Evolutionary conservation across 2,797 vertebrate species (phyloP), one percentile per base, ranked within the genome.

Genomic region (Echeneis naucrates): DNA sequence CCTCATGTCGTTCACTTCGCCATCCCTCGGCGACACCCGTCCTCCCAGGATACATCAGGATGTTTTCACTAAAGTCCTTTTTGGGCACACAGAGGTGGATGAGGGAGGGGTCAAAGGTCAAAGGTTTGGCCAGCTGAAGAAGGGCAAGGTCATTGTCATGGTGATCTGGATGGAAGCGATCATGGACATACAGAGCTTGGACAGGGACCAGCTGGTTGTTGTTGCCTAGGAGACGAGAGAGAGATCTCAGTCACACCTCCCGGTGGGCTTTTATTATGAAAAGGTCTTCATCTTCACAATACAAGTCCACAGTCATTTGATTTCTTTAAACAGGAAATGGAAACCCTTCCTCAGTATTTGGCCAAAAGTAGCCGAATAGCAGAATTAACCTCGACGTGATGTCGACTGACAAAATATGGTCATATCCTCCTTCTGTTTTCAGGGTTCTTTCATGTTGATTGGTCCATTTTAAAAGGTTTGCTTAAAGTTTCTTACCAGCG

Each of bases 41-140:
- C 23, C 73, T 63, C 45, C 92, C 86, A n/a, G 81, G 48, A 23
- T 91, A 91, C 89, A 96, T 95, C 75, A 99, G 88, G 54, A 97
- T 26, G 0, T 95, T 94, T 69, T 98, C 96, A 0, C 95, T 90
- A 77, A 97, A 98, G 84, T 97, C 97, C 68, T 93, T 94, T 52
- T 95, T 94, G 0, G 98, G 95, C 32, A 92, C 65, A 74, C 97
- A 99, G 14, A 96, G 78, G 1, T 95, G 95, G 58, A 94, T 77
- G 68, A 92, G 87, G 9, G 62, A 0, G 1, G 48, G 68, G 58
- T 92, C 78, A 23, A 96, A 95, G 2, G 23, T 35, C 0, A 95
- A 26, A 0, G 92, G 89, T 13, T 17, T n/a, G 26, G 69, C 58
- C 12, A 99, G 89, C n/a, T 93, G 84, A 0, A 98, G 80, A 17